Evolutionary conservation across 2,113 vertebrate species (phyloP).

Genomic region (Tautogolabrus adspersus): DNA sequence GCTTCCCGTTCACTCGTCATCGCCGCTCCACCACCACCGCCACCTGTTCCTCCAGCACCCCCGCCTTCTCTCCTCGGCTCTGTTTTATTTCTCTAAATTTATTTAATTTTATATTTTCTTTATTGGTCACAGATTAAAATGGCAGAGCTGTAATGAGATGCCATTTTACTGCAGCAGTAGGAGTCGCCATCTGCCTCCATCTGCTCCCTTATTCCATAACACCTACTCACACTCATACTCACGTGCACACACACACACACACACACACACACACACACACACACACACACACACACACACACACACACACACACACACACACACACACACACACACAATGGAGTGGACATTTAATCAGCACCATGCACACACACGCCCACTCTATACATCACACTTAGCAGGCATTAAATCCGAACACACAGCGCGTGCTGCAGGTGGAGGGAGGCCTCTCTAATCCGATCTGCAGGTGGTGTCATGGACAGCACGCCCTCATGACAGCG

Average conservation of each 20-base stretch:
- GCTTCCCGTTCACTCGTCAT: slow-evolving; percentile 14
- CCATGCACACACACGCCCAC: neutral
- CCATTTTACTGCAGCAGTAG: slow-evolving; percentile 62
- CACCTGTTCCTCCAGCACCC: slow-evolving; percentile 30
- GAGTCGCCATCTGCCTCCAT: slow-evolving; percentile 75
- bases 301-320: too few species aligned
- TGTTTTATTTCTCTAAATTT: slow-evolving; percentile 43
- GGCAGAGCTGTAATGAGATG: slow-evolving; percentile 63
- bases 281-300: neutral
- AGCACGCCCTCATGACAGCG: neutral
- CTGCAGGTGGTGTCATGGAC: slow-evolving; percentile 26
- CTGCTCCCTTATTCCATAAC: slow-evolving; percentile 49
- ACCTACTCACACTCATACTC: slow-evolving; percentile 27
- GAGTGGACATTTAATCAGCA: neutral
- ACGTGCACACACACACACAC: neutral
- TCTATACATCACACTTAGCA: slow-evolving; percentile 11
- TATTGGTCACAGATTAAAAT: slow-evolving; percentile 60
- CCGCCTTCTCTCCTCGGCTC: slow-evolving; percentile 1
- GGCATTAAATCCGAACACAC: slow-evolving; percentile 37
- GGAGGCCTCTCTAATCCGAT: slow-evolving; percentile 35
- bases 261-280: neutral
- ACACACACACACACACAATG: slow-evolving; percentile 10
- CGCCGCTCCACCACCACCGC: neutral
- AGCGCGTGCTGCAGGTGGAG: slow-evolving; percentile 33
- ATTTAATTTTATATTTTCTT: slow-evolving; percentile 44